These are phyloP conservation scores for Nasua narica DNA, from an alignment of 2,797 vertebrate species.

Conservation along the genomic window DNA sequence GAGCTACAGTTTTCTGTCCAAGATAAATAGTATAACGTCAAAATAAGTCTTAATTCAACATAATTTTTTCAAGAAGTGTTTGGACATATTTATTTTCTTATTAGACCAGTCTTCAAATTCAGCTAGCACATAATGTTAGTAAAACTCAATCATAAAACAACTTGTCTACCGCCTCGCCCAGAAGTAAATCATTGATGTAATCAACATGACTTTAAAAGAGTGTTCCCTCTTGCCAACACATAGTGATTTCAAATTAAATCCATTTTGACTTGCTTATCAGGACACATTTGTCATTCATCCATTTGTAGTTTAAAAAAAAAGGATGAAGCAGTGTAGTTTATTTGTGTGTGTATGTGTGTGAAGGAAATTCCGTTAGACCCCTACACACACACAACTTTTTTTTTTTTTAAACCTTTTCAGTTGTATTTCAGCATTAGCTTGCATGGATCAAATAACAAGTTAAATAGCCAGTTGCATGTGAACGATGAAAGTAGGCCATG, in stretches of 20 bases:
- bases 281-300: background rate
- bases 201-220: constrained; percentile 43
- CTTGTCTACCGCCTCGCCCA: constrained; percentile 25
- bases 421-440: background rate
- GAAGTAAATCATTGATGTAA: constrained; percentile 48
- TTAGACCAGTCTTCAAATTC: constrained; percentile 51
- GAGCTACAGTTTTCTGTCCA: constrained; percentile 38
- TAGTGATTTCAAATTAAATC: constrained; percentile 42
- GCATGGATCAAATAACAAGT: background rate
- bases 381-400: background rate
- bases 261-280: constrained; percentile 11
- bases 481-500: background rate
- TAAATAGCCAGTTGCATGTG: background rate
- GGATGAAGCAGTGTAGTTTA: background rate
- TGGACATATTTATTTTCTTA: background rate
- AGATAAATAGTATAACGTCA: background rate
- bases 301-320: background rate
- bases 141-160: constrained; percentile 23
- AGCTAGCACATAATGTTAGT: background rate
- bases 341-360: background rate
- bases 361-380: background rate
- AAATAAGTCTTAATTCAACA: background rate
- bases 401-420: background rate
- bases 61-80: constrained; percentile 35
- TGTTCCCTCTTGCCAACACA: constrained; percentile 1